Evolutionary conservation across 2,797 vertebrate species (phyloP).

Genomic region (Salmo trutta): DNA sequence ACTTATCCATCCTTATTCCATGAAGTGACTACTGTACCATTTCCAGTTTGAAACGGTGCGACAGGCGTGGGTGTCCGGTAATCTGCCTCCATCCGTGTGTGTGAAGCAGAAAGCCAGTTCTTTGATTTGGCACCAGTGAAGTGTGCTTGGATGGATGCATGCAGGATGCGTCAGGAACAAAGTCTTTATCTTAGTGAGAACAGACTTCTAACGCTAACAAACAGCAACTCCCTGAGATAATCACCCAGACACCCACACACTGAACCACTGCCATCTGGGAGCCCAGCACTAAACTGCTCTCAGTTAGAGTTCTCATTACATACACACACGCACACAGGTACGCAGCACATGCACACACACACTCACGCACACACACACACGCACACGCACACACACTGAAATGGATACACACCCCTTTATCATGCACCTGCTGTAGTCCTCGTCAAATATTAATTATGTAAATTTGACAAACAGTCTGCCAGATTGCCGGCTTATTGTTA

Average conservation of each 20-base stretch:
- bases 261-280: constrained; percentile 42
- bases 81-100: not conserved
- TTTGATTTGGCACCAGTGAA: constrained; percentile 10
- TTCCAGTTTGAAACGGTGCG: too few relatives aligned
- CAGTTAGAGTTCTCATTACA: not conserved
- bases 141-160: constrained; percentile 11
- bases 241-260: constrained; percentile 32
- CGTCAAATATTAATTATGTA: not conserved
- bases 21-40: too few relatives aligned
- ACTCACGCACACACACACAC: not conserved
- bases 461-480: not conserved
- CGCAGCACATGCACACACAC: not conserved
- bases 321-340: not conserved
- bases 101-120: not conserved
- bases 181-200: not conserved
- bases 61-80: not conserved
- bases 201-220: constrained; percentile 31
- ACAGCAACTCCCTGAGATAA: constrained; percentile 31
- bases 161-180: not conserved
- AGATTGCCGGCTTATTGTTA: not conserved
- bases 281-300: constrained; percentile 1
- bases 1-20: too few relatives aligned
- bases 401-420: not conserved
- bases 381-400: not conserved
- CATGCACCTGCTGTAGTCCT: not conserved